These are phyloP conservation scores for Zoanthus sansibaricus DNA, from an alignment of 92 coral and sea anemone genomes.

Conservation along the genomic window DNA sequence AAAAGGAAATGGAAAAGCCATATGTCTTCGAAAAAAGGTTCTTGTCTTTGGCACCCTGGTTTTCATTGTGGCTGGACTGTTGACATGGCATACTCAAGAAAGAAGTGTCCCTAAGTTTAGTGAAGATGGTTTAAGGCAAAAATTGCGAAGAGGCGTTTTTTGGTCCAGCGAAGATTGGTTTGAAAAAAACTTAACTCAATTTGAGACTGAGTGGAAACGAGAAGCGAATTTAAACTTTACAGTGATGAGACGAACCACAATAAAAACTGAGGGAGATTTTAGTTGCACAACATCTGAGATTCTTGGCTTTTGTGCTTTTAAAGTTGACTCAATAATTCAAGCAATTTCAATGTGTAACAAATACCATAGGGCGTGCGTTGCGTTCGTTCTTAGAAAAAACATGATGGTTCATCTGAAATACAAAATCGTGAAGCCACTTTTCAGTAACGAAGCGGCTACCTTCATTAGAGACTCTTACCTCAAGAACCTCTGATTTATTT, in stretches of 20 bases:
- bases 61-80: conserved; percentile 4
- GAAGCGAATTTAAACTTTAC: conserved; percentile 38
- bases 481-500: neutral
- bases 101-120: neutral
- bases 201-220: conserved; percentile 30
- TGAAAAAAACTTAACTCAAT: conserved; percentile 46
- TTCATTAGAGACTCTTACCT: conserved; percentile 53
- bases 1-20: neutral
- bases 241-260: conserved; percentile 21
- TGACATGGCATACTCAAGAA: conserved; percentile 2
- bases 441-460: conserved; percentile 44
- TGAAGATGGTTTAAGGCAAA: neutral
- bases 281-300: conserved; percentile 61
- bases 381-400: conserved; percentile 63
- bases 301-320: conserved; percentile 63
- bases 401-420: conserved; percentile 57
- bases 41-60: neutral
- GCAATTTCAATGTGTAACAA: conserved; percentile 64
- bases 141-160: neutral
- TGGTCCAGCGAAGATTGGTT: conserved; percentile 35
- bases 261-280: conserved; percentile 54
- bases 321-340: conserved; percentile 49
- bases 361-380: conserved; percentile 53
- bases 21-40: conserved; percentile 5
- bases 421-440: conserved; percentile 17